Percentiles rank a stretch among this genome's conserved stretches.
Conservation (phyloP, 2,888 invertebrate genomes). For the Liopterus haemorrhoidalis region DNA sequence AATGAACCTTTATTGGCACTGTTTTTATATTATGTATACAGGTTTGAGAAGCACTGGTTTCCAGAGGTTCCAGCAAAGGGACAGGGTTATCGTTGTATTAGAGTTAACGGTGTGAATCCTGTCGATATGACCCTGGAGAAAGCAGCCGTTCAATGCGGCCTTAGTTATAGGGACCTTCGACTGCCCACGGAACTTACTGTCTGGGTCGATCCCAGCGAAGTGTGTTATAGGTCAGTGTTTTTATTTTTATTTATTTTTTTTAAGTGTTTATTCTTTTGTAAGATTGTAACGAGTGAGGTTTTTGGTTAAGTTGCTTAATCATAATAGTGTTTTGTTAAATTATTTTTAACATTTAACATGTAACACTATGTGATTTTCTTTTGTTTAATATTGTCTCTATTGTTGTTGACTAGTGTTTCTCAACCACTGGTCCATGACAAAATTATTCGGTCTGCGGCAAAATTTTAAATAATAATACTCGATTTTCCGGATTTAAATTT, state of each 20-base stretch:
- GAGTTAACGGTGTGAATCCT: conserved; percentile 60
- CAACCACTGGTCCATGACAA: no score
- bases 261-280: neutral
- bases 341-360: no score
- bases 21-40: conserved; percentile 27
- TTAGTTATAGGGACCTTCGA: conserved; percentile 53
- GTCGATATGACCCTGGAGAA: conserved; percentile 62
- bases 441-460: no score
- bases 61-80: conserved; percentile 65
- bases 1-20: neutral
- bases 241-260: neutral
- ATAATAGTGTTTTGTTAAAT: no score
- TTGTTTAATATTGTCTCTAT: no score
- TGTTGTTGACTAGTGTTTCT: no score
- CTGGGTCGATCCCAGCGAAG: conserved; percentile 72
- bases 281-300: no score
- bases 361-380: no score
- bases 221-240: conserved; percentile 46
- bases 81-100: conserved; percentile 64
- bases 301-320: no score
- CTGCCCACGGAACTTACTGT: conserved; percentile 67
- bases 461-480: no score
- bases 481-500: no score
- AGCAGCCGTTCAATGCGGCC: conserved; percentile 59
- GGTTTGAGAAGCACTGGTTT: conserved; percentile 64